These are phyloP conservation scores for Phengaris alcon DNA, from an alignment of 2,888 invertebrate species.

Conservation along the genomic window DNA sequence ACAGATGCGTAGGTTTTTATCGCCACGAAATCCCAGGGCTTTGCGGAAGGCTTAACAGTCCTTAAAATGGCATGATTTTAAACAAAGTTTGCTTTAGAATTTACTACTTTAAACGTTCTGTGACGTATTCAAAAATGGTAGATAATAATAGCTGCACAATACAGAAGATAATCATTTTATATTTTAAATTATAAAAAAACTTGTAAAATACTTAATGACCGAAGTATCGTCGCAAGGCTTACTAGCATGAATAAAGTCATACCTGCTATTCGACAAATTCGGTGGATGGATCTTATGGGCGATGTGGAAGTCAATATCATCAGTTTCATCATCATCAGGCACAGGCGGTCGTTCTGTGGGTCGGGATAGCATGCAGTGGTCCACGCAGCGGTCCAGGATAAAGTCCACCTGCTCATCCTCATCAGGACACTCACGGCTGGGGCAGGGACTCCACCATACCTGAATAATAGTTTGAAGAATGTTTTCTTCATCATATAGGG, in stretches of 20 bases:
- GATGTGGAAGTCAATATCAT: conserved; percentile 78
- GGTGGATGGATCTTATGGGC: conserved; percentile 70
- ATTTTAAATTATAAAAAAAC: not conserved
- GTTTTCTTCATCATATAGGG: too few relatives aligned
- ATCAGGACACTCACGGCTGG: conserved; percentile 88
- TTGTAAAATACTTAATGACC: not conserved
- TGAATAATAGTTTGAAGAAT: conserved; percentile 43
- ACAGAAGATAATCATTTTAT: not conserved
- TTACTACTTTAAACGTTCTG: conserved; percentile 6
- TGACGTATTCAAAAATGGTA: conserved; percentile 17
- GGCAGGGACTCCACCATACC: conserved; percentile 92
- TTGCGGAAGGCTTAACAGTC: conserved; percentile 46
- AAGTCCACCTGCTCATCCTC: conserved; percentile 85
- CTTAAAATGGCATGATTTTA: conserved; percentile 38
- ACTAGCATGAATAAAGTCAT: not conserved
- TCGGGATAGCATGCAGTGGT: conserved; percentile 82
- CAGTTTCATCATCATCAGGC: conserved; percentile 69
- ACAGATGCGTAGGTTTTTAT: conserved; percentile 32
- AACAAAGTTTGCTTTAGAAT: conserved; percentile 20
- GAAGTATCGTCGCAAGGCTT: too few relatives aligned
- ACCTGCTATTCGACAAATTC: conserved; percentile 64
- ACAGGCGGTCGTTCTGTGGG: conserved; percentile 63
- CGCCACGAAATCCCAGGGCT: conserved; percentile 36
- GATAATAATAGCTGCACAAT: not conserved
- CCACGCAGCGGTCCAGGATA: conserved; percentile 84